Percentiles rank a stretch among this genome's conserved stretches.
Evolutionary conservation across 2,797 vertebrate species (phyloP).

Genomic region (Lates japonicus): DNA sequence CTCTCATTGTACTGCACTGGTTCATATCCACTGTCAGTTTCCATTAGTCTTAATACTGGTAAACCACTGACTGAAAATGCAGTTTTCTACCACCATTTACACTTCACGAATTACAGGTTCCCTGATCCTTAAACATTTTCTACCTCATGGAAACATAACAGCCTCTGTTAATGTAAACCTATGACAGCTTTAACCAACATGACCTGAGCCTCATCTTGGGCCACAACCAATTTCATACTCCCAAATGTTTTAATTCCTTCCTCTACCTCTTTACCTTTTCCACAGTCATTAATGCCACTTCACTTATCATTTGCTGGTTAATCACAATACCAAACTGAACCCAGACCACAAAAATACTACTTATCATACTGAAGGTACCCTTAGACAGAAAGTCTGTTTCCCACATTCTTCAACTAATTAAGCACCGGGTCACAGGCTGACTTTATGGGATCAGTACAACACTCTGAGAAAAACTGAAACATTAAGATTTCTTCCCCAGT

Average conservation of each 20-base stretch:
- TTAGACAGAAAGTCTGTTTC: slow-evolving; percentile 26
- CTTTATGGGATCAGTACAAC: neutral
- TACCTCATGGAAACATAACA: neutral
- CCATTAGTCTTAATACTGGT: neutral
- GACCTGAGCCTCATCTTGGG: neutral
- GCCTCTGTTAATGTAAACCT: neutral
- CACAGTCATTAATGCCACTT: slow-evolving; percentile 12
- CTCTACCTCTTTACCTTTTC: neutral
- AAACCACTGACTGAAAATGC: neutral
- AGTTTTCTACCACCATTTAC: neutral
- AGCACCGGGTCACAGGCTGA: slow-evolving; percentile 20
- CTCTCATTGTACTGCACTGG: neutral
- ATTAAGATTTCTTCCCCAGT: neutral
- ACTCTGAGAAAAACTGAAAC: neutral
- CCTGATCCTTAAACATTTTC: no score
- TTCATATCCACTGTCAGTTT: neutral
- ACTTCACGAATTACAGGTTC: neutral
- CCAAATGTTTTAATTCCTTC: neutral
- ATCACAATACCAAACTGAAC: slow-evolving; percentile 5
- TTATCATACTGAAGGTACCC: neutral
- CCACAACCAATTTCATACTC: neutral
- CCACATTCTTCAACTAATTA: slow-evolving; percentile 18
- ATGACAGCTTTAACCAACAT: slow-evolving; percentile 3
- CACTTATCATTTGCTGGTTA: neutral
- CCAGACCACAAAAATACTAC: neutral